phyloP scores from a whole-genome alignment of 2,113 vertebrate genomes.

The Xiphias gladius region DNA sequence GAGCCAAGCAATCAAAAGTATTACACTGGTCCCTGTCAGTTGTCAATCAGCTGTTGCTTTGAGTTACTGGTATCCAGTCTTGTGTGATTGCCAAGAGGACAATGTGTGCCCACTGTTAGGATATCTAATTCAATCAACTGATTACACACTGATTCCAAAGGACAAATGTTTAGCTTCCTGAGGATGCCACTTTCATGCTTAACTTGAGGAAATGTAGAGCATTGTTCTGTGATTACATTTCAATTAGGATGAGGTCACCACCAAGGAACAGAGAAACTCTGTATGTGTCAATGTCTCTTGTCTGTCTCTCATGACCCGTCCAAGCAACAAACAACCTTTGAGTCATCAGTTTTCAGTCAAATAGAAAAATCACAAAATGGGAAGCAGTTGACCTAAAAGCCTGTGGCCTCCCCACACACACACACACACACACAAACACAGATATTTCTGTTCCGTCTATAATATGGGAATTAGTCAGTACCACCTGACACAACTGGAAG shows the following conservation, averaged over 20 bases:
- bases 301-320: constrained; percentile 41
- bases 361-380: constrained; percentile 2
- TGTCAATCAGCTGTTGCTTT: background rate
- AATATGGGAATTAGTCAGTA: constrained; percentile 25
- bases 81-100: constrained; percentile 14
- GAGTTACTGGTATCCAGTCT: background rate
- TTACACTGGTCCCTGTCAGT: background rate
- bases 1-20: background rate
- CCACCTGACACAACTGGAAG: background rate
- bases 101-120: background rate
- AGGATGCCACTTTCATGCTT: background rate
- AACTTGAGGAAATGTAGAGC: background rate
- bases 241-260: background rate
- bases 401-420: too few relatives aligned
- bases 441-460: constrained; percentile 10
- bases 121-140: constrained; percentile 21
- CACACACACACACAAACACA: too few relatives aligned
- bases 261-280: constrained; percentile 25
- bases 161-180: constrained; percentile 24
- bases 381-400: constrained; percentile 23
- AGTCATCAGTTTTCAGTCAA: constrained; percentile 36
- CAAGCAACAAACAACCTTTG: background rate
- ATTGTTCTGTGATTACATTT: constrained; percentile 14
- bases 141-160: constrained; percentile 20
- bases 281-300: background rate